Base-by-base conservation (phyloP, 2,797 vertebrate genomes). In the Cuculus canorus region DNA sequence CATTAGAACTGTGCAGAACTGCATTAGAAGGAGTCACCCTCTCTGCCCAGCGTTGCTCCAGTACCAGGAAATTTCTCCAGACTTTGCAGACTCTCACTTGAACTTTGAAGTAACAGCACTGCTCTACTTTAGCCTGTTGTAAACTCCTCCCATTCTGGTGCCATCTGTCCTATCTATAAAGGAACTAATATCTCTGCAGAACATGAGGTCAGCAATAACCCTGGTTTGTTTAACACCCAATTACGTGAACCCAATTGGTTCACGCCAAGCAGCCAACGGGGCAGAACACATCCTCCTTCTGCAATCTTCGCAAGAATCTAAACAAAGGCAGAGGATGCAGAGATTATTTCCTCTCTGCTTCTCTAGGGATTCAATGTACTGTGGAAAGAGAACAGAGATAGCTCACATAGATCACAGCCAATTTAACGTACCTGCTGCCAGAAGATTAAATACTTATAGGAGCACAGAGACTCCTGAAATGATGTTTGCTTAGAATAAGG, bases 1-100 rank as follows among this genome's bases (percentile, higher is more conserved):
- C 15, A 0, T 63, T 33, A 92, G 94, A 92, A 92, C 22, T 0
- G 0, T 23, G 33, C 21, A 85, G 56, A 48, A 76, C 53, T 85
- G 96, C 53, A 25, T 77, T 41, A 53, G 87, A 66, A 93, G 45
- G 32, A 88, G 48, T 70, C 0, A 1, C 17, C 10, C 28, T 45
- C 22, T 86, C 59, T 70, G 56, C 9, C 9, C 0, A 0, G 53
- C 23, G 75, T 47, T 35, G 13, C 21, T 64, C 33, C 2, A 1
- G 24, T n/a, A 80, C 22, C 59, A 73, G 59, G 39, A 90, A 88
- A 23, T 53, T 86, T 84, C 52, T 69, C 24, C 23, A 19, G 59
- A 90, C 35, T 45, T 37, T 70, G 25, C 48, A 73, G 63, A 32
- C 56, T 91, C 75, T 3, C 17, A n/a, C 10, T 65, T 47, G 80